phyloP scores from a whole-genome alignment of 2,113 vertebrate genomes.

The Etheostoma cragini region DNA sequence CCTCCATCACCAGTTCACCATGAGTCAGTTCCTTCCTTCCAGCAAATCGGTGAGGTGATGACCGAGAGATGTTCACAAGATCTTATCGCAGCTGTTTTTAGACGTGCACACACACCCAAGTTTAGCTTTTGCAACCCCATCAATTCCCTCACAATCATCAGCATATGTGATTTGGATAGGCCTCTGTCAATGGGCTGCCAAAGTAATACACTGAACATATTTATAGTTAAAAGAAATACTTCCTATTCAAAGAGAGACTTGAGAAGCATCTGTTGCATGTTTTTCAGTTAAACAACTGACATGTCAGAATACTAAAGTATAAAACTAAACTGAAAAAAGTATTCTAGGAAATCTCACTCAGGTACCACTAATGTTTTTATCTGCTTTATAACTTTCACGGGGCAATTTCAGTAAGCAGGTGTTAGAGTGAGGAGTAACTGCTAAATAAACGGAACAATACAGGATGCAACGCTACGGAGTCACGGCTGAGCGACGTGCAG shows the following conservation, averaged over 20 bases:
- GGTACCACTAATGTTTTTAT: no score
- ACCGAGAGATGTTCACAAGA: constrained; percentile 8
- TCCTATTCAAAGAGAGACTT: neutral
- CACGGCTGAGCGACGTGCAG: no score
- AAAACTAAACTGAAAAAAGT: no score
- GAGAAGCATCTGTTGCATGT: neutral
- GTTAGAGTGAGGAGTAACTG: no score
- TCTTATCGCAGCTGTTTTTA: constrained; percentile 40
- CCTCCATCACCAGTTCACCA: neutral
- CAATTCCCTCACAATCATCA: neutral
- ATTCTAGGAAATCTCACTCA: no score
- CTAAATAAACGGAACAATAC: no score
- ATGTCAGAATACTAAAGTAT: neutral
- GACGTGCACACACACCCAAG: neutral
- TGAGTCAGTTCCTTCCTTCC: constrained; percentile 12
- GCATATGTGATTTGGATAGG: neutral
- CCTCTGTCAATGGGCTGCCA: neutral
- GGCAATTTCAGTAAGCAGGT: no score
- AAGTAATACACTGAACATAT: neutral
- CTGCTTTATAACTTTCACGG: no score
- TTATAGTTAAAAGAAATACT: neutral
- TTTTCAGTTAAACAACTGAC: neutral
- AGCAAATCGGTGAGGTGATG: constrained; percentile 15
- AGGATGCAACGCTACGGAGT: no score
- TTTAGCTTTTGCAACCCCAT: neutral